Evolutionary conservation across 2,797 vertebrate species (phyloP).

Genomic region (Trachops cirrhosus): DNA sequence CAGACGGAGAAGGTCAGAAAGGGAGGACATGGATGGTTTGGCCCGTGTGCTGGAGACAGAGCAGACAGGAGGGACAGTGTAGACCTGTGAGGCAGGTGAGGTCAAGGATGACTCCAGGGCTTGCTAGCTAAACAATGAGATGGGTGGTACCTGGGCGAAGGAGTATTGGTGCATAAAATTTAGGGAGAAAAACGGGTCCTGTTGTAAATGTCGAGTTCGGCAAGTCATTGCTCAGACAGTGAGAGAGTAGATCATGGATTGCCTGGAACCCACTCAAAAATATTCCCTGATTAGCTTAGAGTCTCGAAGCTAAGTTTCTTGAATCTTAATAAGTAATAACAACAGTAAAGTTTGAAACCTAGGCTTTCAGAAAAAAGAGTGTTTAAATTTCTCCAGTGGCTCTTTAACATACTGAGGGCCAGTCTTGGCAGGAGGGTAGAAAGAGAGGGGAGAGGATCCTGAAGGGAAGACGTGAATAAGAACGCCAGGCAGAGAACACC

Average conservation of each 20-base stretch:
- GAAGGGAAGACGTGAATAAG: not conserved
- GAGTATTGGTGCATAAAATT: fast-evolving
- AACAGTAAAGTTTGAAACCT: not conserved
- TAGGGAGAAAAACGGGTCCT: not conserved
- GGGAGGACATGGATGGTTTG: fast-evolving
- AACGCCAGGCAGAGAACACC: not conserved
- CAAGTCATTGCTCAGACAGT: not conserved
- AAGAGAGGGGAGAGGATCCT: no score
- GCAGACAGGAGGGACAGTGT: fast-evolving
- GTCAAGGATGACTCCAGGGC: not conserved
- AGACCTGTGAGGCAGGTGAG: fast-evolving
- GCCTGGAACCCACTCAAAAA: not conserved
- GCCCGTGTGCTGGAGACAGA: fast-evolving
- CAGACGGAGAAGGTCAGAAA: not conserved
- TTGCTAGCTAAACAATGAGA: not conserved
- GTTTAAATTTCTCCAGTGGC: not conserved
- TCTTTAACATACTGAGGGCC: not conserved
- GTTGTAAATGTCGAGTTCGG: not conserved
- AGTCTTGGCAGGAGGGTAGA: not conserved
- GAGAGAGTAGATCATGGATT: not conserved
- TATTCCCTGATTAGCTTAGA: not conserved
- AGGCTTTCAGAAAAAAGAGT: not conserved
- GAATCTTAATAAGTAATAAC: not conserved
- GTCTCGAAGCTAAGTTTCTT: not conserved
- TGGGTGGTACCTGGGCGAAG: not conserved